A percentile compares a stretch with the other conserved stretches of the same genome.
Conservation (phyloP, 2,888 invertebrate genomes). For the Tigriopus californicus region DNA sequence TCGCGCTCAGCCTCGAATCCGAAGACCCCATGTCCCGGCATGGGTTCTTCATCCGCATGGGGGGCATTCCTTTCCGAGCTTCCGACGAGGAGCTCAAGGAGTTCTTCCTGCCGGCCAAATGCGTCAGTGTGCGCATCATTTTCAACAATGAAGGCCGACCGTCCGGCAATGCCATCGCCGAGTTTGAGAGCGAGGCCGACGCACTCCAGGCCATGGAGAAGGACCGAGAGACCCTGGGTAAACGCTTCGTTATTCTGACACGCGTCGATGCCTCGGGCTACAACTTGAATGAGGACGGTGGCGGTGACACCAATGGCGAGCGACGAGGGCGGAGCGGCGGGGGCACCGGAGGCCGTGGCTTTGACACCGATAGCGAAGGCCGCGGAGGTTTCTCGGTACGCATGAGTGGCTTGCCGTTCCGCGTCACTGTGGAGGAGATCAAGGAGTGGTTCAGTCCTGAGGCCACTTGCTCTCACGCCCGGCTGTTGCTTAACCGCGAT, state of each 20-base stretch:
- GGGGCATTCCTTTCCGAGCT: background rate
- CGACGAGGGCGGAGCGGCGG: constrained; percentile 19
- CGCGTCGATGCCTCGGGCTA: background rate
- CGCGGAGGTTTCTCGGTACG: constrained; percentile 31
- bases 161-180: background rate
- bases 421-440: constrained; percentile 62
- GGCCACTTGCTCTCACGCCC: constrained; percentile 40
- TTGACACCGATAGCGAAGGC: constrained; percentile 19
- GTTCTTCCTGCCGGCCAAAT: constrained; percentile 4
- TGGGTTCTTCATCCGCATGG: background rate
- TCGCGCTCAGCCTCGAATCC: background rate
- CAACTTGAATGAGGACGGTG: constrained; percentile 22
- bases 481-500: constrained; percentile 60
- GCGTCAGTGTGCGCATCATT: background rate
- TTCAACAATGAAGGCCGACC: background rate
- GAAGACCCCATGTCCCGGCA: background rate
- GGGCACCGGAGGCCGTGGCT: constrained; percentile 18
- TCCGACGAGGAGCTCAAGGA: background rate
- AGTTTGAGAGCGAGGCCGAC: background rate
- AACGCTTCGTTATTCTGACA: background rate
- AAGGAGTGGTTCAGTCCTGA: constrained; percentile 36
- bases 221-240: background rate
- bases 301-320: constrained; percentile 27
- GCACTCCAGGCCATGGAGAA: background rate
- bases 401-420: constrained; percentile 60